These are phyloP conservation scores for Nipponia nippon DNA, from an alignment of 2,113 vertebrate genomes.

Conservation along the genomic window DNA sequence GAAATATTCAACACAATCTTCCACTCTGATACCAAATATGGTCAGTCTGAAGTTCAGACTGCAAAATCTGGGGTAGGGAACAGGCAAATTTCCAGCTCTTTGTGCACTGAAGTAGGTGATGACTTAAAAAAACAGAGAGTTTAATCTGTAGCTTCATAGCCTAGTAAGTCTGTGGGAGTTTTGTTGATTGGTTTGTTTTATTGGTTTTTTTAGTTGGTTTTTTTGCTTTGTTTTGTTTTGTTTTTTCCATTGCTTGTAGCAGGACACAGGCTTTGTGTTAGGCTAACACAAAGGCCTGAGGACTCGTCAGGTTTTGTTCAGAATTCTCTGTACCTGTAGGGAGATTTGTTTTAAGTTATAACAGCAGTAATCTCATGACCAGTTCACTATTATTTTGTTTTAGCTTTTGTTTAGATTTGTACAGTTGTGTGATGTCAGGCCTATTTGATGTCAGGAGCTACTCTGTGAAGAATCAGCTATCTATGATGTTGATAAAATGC, in stretches of 20 bases:
- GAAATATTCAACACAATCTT: background rate
- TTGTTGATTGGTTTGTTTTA: background rate
- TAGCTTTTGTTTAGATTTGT: background rate
- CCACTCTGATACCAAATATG: background rate
- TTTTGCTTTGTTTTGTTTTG: no score
- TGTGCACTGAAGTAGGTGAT: background rate
- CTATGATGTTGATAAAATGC: background rate
- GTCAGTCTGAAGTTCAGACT: background rate
- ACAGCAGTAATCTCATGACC: background rate
- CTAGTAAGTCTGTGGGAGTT: background rate
- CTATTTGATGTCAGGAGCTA: background rate
- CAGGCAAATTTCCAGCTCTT: background rate
- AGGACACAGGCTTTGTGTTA: background rate
- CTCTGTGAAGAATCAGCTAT: background rate
- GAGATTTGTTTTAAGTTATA: background rate
- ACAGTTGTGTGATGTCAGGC: background rate
- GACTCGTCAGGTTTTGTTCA: background rate
- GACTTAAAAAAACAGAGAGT: background rate
- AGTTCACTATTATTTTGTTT: background rate
- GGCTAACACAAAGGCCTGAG: background rate
- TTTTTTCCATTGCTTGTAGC: background rate
- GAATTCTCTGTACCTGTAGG: background rate
- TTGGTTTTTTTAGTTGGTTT: background rate
- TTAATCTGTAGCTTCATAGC: background rate
- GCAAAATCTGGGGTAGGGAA: background rate